Base-by-base conservation (phyloP, 64 coral and sea anemone species). In the Hydrozoanthus tunicans region DNA sequence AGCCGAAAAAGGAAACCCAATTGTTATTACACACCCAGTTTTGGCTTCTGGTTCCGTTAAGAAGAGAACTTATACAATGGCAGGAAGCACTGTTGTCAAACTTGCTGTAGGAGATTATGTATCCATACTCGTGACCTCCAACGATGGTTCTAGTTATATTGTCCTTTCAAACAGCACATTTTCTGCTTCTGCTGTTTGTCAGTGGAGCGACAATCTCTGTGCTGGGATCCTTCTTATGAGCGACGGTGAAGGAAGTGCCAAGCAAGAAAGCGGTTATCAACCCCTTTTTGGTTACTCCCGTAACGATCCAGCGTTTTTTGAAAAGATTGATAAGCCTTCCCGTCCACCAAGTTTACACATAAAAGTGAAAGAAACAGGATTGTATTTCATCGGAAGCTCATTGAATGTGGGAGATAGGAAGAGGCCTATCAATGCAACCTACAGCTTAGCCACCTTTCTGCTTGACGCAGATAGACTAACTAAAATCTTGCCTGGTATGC, bases 121-220 rank as follows among this genome's bases (percentile, higher is more conserved):
- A 7, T 86, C 83, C 3, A 24, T 86, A 58, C 73, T 86, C 58
- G 4, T 86, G 69, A 58, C 66, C 10, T 86, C 83, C 6, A 52
- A 7, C n/a, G 32, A 86, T 7, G 13, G 6, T 32, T 10, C 14
- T 58, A 26, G 32, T 9, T 81, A 81, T 52, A 58, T 17, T 59
- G 25, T 86, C 72, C 66, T 86, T 10, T 27, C 83, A 26, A 86
- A 86, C 5, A 73, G 83, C 68, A 86, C 83, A 0, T 86, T 86
- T 73, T 86, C 83, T 12, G 13, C 51, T 12, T 14, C n/a, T 73
- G 58, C 73, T 15, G 68, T 86, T 14, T 86, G 83, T 55, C 17
- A 73, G 11, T 59, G 56, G 25, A 86, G 10, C 23, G 54, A 86
- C 54, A 86, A 53, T 0, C 59, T 86, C 68, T 86, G 83, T 86